These are phyloP conservation scores for Holothuria leucospilota DNA, from an alignment of 53 echinoderm and acorn worm species.

Conservation along the genomic window DNA sequence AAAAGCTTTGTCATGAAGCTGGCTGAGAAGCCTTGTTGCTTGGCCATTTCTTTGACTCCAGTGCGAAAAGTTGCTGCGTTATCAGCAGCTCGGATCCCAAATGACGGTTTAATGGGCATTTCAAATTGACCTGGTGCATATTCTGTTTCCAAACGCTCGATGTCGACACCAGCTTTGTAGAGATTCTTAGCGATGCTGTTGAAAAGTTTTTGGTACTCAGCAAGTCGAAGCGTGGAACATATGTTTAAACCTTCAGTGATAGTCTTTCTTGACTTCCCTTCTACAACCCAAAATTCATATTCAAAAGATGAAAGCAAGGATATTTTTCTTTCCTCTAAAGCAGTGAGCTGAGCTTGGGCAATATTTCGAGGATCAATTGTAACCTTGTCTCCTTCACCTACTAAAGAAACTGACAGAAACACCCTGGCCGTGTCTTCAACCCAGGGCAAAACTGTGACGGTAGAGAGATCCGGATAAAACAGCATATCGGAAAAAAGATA, in stretches of 20 bases:
- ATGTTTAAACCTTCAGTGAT: background rate
- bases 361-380: constrained; percentile 7
- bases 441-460: constrained; percentile 37
- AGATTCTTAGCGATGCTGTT: background rate
- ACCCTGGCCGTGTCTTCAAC: constrained; percentile 28
- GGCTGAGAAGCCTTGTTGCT: background rate
- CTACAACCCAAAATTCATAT: constrained; percentile 8
- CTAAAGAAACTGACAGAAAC: background rate
- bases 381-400: background rate
- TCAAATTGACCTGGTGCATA: constrained; percentile 1
- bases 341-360: background rate
- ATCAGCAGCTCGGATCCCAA: constrained; percentile 28
- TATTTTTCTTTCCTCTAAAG: background rate
- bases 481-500: background rate
- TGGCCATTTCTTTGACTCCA: constrained; percentile 34
- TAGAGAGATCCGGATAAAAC: constrained; percentile 5
- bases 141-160: constrained; percentile 26
- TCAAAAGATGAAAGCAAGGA: constrained; percentile 13
- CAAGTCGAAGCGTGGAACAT: background rate
- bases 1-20: constrained; percentile 29
- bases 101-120: constrained; percentile 30
- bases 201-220: background rate
- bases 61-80: constrained; percentile 21
- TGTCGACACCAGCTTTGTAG: constrained; percentile 22
- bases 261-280: background rate